Evolutionary conservation across 2,113 vertebrate species (phyloP), one percentile per base, ranked within the genome.

Genomic region (Tachuris rubrigastra): DNA sequence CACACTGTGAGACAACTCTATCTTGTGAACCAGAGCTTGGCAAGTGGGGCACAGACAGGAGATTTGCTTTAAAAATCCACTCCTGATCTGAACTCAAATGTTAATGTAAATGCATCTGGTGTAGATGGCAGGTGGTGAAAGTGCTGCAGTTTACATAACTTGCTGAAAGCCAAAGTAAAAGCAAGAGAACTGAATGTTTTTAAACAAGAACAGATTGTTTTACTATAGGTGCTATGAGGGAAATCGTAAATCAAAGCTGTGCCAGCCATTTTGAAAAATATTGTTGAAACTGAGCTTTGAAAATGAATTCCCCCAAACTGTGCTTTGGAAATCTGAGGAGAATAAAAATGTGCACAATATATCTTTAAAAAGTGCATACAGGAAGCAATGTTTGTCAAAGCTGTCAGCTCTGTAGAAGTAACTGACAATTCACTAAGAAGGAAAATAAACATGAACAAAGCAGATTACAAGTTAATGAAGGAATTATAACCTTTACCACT

Each of bases 201-300:
- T 56, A 86, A 93, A 93, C 78, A 95, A 76, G 78, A 93, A 37
- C 92, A 96, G 96, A 97, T 65, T 96, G 95, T 31, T 96, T 96
- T 93, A 92, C 72, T 78, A 35, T 81, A 96, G 87, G 90, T 96
- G 91, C 55, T 95, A 83, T 55, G 67, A 87, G 47, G 35, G 53
- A 96, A 96, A 95, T 44, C 80, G 62, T 89, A 89, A 92, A 91
- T 89, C 77, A 85, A 94, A 97, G 62, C 65, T 44, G 41, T 93
- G 87, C 65, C 77, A 94, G 75, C 69, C 91, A 95, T 95, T 95
- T 88, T 95, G 87, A 94, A 96, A 95, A 93, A 91, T 86, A 93
- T 3, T 96, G 71, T 62, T 87, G 53, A 78, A 96, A 85, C 3
- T 47, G 30, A 95, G 47, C 72, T 88, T 94, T 20, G 52, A 93